Conservation (phyloP, 2,113 vertebrate species). For the Scomber colias region DNA sequence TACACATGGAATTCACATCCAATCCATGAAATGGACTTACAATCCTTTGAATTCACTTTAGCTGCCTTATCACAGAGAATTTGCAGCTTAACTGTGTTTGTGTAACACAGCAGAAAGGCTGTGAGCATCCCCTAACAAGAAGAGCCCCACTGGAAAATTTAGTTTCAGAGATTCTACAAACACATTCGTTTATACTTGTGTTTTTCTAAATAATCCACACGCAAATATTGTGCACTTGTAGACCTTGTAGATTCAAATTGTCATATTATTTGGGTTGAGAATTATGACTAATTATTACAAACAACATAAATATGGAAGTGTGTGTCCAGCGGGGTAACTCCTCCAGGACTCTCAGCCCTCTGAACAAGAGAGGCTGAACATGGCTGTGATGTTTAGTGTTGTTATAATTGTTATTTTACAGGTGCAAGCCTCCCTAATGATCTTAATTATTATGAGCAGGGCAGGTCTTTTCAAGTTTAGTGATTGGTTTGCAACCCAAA, state of each 20-base stretch:
- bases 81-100: slow-evolving; percentile 31
- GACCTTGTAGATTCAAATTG: neutral
- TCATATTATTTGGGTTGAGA: neutral
- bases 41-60: slow-evolving; percentile 38
- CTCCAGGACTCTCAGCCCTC: neutral
- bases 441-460: slow-evolving; percentile 27
- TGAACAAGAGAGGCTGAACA: slow-evolving; percentile 13
- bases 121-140: slow-evolving; percentile 23
- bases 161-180: slow-evolving; percentile 38
- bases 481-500: slow-evolving; percentile 18
- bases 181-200: slow-evolving; percentile 8
- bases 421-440: slow-evolving; percentile 26
- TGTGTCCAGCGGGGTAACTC: neutral
- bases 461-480: slow-evolving; percentile 32
- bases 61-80: slow-evolving; percentile 4
- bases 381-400: slow-evolving; percentile 20
- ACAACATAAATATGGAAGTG: neutral
- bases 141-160: slow-evolving; percentile 12
- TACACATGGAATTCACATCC: slow-evolving; percentile 11
- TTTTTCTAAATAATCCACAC: slow-evolving; percentile 2
- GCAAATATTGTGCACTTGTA: neutral
- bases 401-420: slow-evolving; percentile 33
- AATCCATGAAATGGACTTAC: slow-evolving; percentile 33
- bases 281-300: slow-evolving; percentile 2
- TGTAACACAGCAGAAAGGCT: slow-evolving; percentile 4